Base-by-base conservation (phyloP, 2,113 vertebrate genomes). In the Ginglymostoma cirratum region DNA sequence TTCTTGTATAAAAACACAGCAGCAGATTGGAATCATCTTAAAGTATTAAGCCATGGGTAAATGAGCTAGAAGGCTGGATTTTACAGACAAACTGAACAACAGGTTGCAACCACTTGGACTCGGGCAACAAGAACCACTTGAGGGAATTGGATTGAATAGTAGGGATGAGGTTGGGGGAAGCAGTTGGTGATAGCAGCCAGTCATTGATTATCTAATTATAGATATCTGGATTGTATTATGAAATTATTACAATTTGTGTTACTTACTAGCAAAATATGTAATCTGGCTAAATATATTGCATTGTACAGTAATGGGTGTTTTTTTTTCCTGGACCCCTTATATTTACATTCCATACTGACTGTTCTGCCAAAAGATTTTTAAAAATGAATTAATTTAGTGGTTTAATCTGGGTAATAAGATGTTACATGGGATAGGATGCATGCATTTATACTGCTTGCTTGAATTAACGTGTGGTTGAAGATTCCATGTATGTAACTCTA, bases 11-110 rank as follows among this genome's bases (percentile, higher is more conserved):
- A 96, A 98, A 97, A 96, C 97, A 96, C 96, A 97, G 97, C 97
- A 98, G 97, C 98, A 98, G 99, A 98, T 98, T 98, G 98, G 97
- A 97, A 97, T 96, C 97, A 97, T 98, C 98, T 98, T 97, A 96
- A 98, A 98, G 98, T 97, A 98, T 97, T 97, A 98, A 98, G 99
- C 98, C 98, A 98, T 96, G 97, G 97, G 97, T 98, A 98, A 97
- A 98, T 98, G 98, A 98, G 97, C 98, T 98, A 98, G 98, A 97
- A 98, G 98, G 98, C 98, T 98, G 90, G 97, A 97, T 98, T 98
- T 97, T 97, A 97, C 96, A 97, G 97, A 96, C 95, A 96, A 87
- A 97, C 97, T 96, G 96, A 97, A 97, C 97, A 97, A 97, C 97
- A 97, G 98, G 97, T 97, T 97, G 97, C 94, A 97, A 97, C 97